These are phyloP conservation scores for Emydura subglobosa DNA, from an alignment of 2,113 vertebrate genomes.

Conservation along the genomic window DNA sequence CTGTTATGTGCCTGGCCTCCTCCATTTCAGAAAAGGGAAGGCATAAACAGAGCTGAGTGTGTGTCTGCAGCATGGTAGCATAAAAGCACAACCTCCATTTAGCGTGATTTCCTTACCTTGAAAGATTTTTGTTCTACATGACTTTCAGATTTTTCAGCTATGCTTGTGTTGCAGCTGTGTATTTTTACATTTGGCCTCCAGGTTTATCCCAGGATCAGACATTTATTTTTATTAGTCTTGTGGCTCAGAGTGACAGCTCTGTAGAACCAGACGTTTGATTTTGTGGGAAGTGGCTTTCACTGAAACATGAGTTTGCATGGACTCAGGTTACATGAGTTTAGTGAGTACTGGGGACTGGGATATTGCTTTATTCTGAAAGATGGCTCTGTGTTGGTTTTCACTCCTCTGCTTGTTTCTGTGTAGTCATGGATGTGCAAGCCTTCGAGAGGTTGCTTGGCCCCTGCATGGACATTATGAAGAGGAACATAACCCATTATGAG, in stretches of 20 bases:
- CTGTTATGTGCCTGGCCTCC: background rate
- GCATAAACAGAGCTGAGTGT: background rate
- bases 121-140: background rate
- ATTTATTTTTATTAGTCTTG: background rate
- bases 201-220: background rate
- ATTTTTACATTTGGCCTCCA: background rate
- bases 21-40: background rate
- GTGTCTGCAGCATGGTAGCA: background rate
- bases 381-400: background rate
- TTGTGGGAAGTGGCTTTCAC: background rate
- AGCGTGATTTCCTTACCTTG: background rate
- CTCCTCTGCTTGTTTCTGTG: slow-evolving; percentile 60
- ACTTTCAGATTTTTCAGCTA: background rate
- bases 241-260: background rate
- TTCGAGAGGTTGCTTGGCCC: slow-evolving; percentile 98
- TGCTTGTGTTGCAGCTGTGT: background rate
- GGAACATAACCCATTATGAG: slow-evolving; percentile 97
- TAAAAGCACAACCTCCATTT: background rate
- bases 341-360: background rate
- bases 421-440: slow-evolving; percentile 98
- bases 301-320: background rate
- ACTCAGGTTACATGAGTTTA: background rate
- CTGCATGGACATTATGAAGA: slow-evolving; percentile 99
- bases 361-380: background rate
- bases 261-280: background rate